Base-by-base conservation (phyloP, 53 echinoderm and acorn worm genomes). In the Paracentrotus lividus region DNA sequence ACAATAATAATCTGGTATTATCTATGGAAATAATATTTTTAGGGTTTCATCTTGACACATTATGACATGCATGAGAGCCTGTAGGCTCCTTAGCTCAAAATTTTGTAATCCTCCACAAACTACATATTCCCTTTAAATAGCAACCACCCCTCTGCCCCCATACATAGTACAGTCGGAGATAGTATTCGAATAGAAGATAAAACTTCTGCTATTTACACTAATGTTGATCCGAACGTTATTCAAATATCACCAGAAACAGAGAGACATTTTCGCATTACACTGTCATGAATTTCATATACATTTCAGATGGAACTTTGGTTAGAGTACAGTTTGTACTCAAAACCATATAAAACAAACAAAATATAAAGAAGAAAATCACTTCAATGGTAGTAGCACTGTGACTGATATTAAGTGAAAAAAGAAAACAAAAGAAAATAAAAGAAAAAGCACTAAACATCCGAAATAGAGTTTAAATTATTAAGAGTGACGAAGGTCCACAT, bases 121-220 rank as follows among this genome's bases (percentile, higher is more conserved):
- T n/a, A n/a, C n/a, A n/a, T n/a, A n/a, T n/a, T n/a, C n/a, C n/a
- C n/a, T n/a, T n/a, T n/a, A n/a, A n/a, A n/a, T n/a, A 10, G 18
- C 45, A 27, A 44, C 81, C 81, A 81, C 43, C 43, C 44, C 42
- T 0, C 2, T 21, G 8, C 18, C 47, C 49, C 81, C 44, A 40
- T 81, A 47, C 81, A 81, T 23, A n/a, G n/a, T n/a, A n/a, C 47
- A 45, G 47, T 47, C 81, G 24, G 47, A 81, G 47, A 24, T n/a
- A 81, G 8, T 81, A 27, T 44, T 47, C 81, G 47, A n/a, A 26
- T 26, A 81, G 81, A n/a, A n/a, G n/a, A n/a, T n/a, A n/a, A n/a
- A n/a, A n/a, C 47, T 47, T 81, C 47, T 44, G 81, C 81, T 81
- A 81, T 81, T 81, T 81, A 47, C 81, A 33, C 81, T 44, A n/a